A percentile compares a stretch with the other conserved stretches of the same genome.
Conservation (phyloP, 1,140 invertebrate genomes). For the Drosophila azteca region DNA sequence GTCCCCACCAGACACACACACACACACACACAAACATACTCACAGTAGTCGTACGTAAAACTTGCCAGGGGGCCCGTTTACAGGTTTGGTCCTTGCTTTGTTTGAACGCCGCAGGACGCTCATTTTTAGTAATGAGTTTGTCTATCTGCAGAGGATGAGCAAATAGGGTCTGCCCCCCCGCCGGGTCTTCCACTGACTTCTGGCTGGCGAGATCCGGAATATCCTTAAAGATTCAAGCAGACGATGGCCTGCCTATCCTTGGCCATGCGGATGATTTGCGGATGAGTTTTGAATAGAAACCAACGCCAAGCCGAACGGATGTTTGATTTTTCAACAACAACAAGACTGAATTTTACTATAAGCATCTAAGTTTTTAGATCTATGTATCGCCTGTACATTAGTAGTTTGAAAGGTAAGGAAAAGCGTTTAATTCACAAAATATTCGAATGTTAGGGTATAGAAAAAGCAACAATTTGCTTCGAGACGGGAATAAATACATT, state of each 20-base stretch:
- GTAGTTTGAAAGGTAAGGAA: too few relatives aligned
- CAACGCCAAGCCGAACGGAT: too few relatives aligned
- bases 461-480: conserved; percentile 69
- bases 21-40: conserved; percentile 26
- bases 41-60: conserved; percentile 29
- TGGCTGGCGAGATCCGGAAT: conserved; percentile 10
- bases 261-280: too few relatives aligned
- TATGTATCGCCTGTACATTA: too few relatives aligned
- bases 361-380: too few relatives aligned
- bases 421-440: too few relatives aligned
- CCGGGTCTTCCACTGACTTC: too few relatives aligned
- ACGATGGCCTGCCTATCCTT: too few relatives aligned
- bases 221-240: background rate
- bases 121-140: conserved; percentile 81
- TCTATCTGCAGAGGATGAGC: conserved; percentile 50
- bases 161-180: conserved; percentile 6
- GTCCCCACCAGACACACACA: conserved; percentile 24
- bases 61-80: conserved; percentile 34
- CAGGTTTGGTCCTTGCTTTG: conserved; percentile 67
- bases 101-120: conserved; percentile 80
- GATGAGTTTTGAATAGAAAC: too few relatives aligned
- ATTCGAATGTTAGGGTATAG: conserved; percentile 24
- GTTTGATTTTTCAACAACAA: too few relatives aligned
- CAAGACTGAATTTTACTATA: too few relatives aligned
- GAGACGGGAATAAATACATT: conserved; percentile 35